Evolutionary conservation across 2,888 invertebrate species (phyloP).

Genomic region (Phorcus lineatus): DNA sequence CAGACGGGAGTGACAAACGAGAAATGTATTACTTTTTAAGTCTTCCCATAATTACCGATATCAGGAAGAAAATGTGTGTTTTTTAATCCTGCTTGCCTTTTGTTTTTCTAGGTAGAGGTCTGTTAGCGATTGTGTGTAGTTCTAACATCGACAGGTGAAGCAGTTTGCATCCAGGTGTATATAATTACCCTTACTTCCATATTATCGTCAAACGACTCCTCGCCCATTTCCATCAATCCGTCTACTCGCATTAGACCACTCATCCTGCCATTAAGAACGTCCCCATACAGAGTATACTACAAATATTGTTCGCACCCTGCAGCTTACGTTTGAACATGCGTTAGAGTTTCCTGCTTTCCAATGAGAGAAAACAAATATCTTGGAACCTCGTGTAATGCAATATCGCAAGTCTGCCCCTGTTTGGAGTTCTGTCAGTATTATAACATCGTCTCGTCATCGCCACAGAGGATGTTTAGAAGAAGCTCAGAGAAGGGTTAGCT

Average conservation of each 20-base stretch:
- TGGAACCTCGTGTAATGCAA: not conserved
- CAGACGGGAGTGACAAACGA: no score
- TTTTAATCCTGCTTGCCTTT: no score
- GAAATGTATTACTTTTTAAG: no score
- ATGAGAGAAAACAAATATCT: not conserved
- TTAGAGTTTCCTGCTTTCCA: not conserved
- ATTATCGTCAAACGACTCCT: not conserved
- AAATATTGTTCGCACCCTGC: not conserved
- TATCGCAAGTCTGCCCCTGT: not conserved
- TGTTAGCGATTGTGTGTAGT: not conserved
- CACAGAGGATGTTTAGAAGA: not conserved
- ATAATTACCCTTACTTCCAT: not conserved
- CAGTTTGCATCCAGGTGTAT: not conserved
- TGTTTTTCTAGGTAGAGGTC: not conserved
- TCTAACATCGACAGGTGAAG: not conserved
- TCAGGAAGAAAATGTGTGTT: no score
- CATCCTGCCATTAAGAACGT: not conserved
- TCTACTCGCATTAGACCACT: not conserved
- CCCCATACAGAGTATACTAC: not conserved
- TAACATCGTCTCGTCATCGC: not conserved
- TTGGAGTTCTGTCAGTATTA: not conserved
- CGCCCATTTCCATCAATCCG: not conserved
- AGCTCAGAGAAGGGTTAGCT: not conserved
- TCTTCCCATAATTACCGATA: no score
- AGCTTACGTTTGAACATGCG: slow-evolving; percentile 5